A percentile compares a stretch with the other conserved stretches of the same genome.
phyloP scores from a whole-genome alignment of 2,888 invertebrate genomes.

The Eupithecia subumbrata region DNA sequence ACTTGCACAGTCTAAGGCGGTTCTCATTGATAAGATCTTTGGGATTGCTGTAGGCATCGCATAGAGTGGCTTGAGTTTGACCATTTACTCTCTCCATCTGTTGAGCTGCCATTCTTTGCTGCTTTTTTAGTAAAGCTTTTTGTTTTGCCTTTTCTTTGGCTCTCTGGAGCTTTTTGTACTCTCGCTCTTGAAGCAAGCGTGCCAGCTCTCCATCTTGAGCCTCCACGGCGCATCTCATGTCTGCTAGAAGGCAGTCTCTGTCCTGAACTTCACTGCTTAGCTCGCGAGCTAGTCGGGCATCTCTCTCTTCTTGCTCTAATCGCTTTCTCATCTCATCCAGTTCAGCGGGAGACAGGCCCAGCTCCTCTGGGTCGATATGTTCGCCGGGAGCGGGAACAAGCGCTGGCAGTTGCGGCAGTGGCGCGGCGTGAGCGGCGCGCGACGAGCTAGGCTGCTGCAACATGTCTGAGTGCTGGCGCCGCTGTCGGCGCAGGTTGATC shows the following conservation, averaged over 20 bases:
- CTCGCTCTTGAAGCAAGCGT: slow-evolving; percentile 73
- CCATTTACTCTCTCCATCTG: slow-evolving; percentile 43
- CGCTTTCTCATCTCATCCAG: slow-evolving; percentile 72
- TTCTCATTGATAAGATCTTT: slow-evolving; percentile 73
- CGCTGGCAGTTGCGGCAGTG: slow-evolving; percentile 43
- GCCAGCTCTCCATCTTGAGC: slow-evolving; percentile 79
- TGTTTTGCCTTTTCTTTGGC: slow-evolving; percentile 79
- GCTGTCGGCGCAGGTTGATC: slow-evolving; percentile 73
- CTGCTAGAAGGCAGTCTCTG: slow-evolving; percentile 70
- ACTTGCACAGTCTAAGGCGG: slow-evolving; percentile 73
- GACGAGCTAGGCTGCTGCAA: slow-evolving; percentile 69
- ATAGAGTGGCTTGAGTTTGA: slow-evolving; percentile 64
- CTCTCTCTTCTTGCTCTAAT: slow-evolving; percentile 76
- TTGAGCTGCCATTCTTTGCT: slow-evolving; percentile 66
- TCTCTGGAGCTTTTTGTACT: slow-evolving; percentile 77
- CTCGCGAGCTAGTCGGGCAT: slow-evolving; percentile 73
- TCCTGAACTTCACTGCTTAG: slow-evolving; percentile 70
- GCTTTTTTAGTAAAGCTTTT: slow-evolving; percentile 77
- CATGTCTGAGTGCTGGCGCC: slow-evolving; percentile 63
- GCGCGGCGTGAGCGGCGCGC: slow-evolving; percentile 55
- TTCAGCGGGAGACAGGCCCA: slow-evolving; percentile 72
- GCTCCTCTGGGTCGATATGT: slow-evolving; percentile 67
- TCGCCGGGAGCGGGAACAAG: slow-evolving; percentile 38
- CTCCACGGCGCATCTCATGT: slow-evolving; percentile 79
- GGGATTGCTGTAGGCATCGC: slow-evolving; percentile 80